A percentile compares a stretch with the other conserved stretches of the same genome.
phyloP scores from a whole-genome alignment of 2,113 vertebrate genomes.

The Ophiodon elongatus region DNA sequence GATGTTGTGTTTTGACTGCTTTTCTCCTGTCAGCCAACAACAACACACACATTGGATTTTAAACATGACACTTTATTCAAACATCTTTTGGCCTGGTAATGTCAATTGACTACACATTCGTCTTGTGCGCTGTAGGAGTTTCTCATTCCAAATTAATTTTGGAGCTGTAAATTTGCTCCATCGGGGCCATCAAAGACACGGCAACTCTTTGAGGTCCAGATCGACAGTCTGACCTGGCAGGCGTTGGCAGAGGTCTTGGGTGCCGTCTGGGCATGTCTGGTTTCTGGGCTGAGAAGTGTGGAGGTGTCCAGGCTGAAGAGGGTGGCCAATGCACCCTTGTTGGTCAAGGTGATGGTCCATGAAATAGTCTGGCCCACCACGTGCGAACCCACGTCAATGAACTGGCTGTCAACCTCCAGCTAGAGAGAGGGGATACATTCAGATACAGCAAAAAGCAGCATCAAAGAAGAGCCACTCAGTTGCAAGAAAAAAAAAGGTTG shows the following conservation, averaged over 20 bases:
- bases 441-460: constrained; percentile 34
- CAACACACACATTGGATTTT: constrained; percentile 16
- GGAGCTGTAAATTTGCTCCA: not conserved
- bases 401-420: constrained; percentile 90
- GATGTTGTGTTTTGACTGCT: constrained; percentile 37
- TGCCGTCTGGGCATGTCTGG: constrained; percentile 46
- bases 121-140: not conserved
- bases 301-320: constrained; percentile 82
- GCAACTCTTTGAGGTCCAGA: not conserved
- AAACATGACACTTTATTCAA: not conserved
- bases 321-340: constrained; percentile 89
- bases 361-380: constrained; percentile 91
- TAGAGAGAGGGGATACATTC: constrained; percentile 73
- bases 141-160: not conserved
- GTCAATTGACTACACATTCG: not conserved
- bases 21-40: constrained; percentile 49
- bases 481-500: not conserved
- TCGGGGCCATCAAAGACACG: constrained; percentile 6
- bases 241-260: constrained; percentile 27
- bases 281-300: constrained; percentile 34
- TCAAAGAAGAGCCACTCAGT: too few relatives aligned
- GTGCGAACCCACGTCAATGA: constrained; percentile 91
- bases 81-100: not conserved
- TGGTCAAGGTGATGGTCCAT: constrained; percentile 89
- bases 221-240: constrained; percentile 69